Percentiles rank a stretch among this genome's conserved stretches.
phyloP scores from a whole-genome alignment of 2,888 invertebrate genomes.

The Diarsia mendica region DNA sequence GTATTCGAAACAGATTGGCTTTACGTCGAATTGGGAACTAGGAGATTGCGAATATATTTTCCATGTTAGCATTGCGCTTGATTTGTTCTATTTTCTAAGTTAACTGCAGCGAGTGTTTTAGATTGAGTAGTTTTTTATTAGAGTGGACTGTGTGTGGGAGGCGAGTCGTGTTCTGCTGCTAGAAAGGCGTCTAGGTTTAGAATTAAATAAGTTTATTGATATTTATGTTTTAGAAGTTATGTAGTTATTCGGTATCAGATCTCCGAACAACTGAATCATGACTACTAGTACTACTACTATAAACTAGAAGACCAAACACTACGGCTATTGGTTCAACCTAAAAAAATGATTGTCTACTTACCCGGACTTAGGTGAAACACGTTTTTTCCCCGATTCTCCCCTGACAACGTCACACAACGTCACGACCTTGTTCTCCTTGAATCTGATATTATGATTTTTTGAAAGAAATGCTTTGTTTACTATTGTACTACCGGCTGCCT shows the following conservation, averaged over 20 bases:
- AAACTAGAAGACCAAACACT: background rate
- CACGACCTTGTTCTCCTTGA: background rate
- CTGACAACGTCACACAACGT: background rate
- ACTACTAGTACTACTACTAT: background rate
- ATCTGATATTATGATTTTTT: background rate
- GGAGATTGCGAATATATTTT: conserved; percentile 43
- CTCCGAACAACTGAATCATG: background rate
- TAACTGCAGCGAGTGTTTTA: conserved; percentile 43
- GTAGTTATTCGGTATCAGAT: background rate
- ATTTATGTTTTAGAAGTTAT: background rate
- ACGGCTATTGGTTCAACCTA: too few species aligned
- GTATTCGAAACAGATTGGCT: conserved; percentile 45
- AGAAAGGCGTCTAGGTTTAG: conserved; percentile 1
- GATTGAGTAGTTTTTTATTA: conserved; percentile 53
- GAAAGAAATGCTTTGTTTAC: background rate
- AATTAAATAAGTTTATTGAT: conserved; percentile 12
- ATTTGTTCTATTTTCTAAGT: conserved; percentile 48
- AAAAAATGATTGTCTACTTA: background rate
- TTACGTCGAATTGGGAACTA: conserved; percentile 18
- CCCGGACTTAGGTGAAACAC: too few species aligned
- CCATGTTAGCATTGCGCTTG: conserved; percentile 25
- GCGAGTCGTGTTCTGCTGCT: conserved; percentile 8
- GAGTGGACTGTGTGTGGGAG: conserved; percentile 19
- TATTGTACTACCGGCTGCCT: background rate
- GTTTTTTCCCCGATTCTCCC: background rate